Percentiles rank a stretch among this genome's conserved stretches.
phyloP scores from a whole-genome alignment of 1,140 invertebrate genomes.

The Globodera rostochiensis region DNA sequence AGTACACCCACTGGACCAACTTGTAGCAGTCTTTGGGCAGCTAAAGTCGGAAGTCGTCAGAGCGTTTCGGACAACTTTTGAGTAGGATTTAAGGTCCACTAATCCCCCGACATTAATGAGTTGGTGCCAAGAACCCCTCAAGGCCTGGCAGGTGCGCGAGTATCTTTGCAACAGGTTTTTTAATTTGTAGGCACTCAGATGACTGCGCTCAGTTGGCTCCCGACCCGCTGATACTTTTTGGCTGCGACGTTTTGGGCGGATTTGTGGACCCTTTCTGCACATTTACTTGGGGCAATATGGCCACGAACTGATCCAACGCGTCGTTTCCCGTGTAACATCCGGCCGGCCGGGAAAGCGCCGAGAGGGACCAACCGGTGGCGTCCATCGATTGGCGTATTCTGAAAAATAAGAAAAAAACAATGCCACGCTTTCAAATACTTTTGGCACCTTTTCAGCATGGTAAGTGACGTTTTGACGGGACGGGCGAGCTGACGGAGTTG shows the following conservation, averaged over 20 bases:
- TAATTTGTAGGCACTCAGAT: too few species aligned
- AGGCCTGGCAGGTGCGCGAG: too few species aligned
- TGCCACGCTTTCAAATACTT: too few species aligned
- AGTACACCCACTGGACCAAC: constrained; percentile 49
- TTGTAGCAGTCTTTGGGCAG: constrained; percentile 42
- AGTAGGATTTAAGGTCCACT: background rate
- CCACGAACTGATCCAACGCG: constrained; percentile 44
- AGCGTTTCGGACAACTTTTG: too few species aligned
- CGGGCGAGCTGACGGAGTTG: constrained; percentile 11
- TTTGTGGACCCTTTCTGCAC: too few species aligned
- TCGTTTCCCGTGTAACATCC: constrained; percentile 26
- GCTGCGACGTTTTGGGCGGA: too few species aligned
- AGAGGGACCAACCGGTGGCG: constrained; percentile 33
- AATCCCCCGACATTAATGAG: too few species aligned
- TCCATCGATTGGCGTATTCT: constrained; percentile 37
- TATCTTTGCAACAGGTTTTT: too few species aligned
- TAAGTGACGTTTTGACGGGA: constrained; percentile 12
- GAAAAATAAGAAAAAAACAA: background rate
- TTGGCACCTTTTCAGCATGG: constrained; percentile 17
- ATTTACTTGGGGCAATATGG: constrained; percentile 35
- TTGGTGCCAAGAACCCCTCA: too few species aligned
- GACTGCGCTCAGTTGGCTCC: too few species aligned
- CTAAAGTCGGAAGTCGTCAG: constrained; percentile 13
- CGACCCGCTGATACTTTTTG: too few species aligned
- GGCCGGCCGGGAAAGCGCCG: constrained; percentile 25